A percentile compares a stretch with the other conserved stretches of the same genome.
These are phyloP conservation scores for Drosophila mercatorum DNA, from an alignment of 2,888 invertebrate species.

Conservation along the genomic window DNA sequence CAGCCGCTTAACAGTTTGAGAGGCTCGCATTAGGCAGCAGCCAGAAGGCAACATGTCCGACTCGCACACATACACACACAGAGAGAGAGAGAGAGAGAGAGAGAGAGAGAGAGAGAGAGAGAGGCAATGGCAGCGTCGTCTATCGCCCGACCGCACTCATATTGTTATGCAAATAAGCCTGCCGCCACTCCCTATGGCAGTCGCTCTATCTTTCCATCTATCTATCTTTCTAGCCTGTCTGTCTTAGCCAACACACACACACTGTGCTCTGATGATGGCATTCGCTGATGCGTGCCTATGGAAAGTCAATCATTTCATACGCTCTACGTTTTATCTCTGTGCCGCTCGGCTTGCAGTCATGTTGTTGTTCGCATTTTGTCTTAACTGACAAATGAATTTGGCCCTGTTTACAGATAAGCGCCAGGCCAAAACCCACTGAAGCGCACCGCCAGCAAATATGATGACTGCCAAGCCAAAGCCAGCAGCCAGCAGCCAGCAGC, in stretches of 20 bases:
- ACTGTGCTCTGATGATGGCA: slow-evolving; percentile 24
- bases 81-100: too few species aligned
- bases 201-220: slow-evolving; percentile 20
- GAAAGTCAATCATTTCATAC: slow-evolving; percentile 74
- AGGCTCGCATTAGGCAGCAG: slow-evolving; percentile 16
- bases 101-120: too few species aligned
- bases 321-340: slow-evolving; percentile 70
- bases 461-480: slow-evolving; percentile 33
- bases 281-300: slow-evolving; percentile 70
- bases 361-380: slow-evolving; percentile 64
- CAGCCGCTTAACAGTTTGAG: slow-evolving; percentile 43
- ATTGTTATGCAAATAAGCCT: slow-evolving; percentile 74
- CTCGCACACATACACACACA: not conserved
- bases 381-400: slow-evolving; percentile 75
- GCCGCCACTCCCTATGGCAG: slow-evolving; percentile 33
- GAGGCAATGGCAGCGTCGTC: slow-evolving; percentile 4
- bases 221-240: slow-evolving; percentile 36
- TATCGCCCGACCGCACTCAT: slow-evolving; percentile 42
- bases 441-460: slow-evolving; percentile 68
- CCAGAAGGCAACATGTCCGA: slow-evolving; percentile 7
- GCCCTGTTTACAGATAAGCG: slow-evolving; percentile 58
- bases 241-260: slow-evolving; percentile 33
- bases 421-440: slow-evolving; percentile 53
- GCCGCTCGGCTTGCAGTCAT: slow-evolving; percentile 35
- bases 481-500: not conserved